A percentile compares a stretch with the other conserved stretches of the same genome.
Evolutionary conservation across 2,113 vertebrate genomes (phyloP).

Genomic region (Elanoides forficatus): DNA sequence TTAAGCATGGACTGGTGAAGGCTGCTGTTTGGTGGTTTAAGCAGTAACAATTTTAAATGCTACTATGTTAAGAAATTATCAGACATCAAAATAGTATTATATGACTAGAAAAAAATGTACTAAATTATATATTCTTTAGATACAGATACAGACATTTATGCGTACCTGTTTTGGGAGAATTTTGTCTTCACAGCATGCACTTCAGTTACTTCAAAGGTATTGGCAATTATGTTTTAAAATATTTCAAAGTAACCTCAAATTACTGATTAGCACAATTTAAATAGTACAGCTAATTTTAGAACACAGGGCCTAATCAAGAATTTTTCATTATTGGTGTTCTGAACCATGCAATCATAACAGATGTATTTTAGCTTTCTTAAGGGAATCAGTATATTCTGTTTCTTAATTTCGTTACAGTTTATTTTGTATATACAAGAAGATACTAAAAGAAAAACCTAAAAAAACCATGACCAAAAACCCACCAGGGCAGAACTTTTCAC

Average conservation of each 20-base stretch:
- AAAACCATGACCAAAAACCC: background rate
- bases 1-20: background rate
- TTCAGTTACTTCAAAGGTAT: constrained; percentile 80
- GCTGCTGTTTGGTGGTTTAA: background rate
- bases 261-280: background rate
- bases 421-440: background rate
- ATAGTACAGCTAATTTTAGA: background rate
- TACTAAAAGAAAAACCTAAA: background rate
- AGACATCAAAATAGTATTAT: background rate
- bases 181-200: constrained; percentile 75
- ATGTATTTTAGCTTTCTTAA: background rate
- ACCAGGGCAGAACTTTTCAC: background rate
- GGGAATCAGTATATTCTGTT: background rate
- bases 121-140: constrained; percentile 60
- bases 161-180: constrained; percentile 76
- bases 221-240: background rate
- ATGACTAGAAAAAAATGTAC: background rate
- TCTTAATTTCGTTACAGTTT: background rate
- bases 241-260: background rate
- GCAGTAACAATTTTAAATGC: background rate
- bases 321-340: background rate
- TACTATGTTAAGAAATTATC: background rate
- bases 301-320: background rate
- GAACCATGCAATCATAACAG: background rate
- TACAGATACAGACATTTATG: constrained; percentile 81